Conservation (phyloP, 1,140 invertebrate species). For the Diabrotica undecimpunctata region DNA sequence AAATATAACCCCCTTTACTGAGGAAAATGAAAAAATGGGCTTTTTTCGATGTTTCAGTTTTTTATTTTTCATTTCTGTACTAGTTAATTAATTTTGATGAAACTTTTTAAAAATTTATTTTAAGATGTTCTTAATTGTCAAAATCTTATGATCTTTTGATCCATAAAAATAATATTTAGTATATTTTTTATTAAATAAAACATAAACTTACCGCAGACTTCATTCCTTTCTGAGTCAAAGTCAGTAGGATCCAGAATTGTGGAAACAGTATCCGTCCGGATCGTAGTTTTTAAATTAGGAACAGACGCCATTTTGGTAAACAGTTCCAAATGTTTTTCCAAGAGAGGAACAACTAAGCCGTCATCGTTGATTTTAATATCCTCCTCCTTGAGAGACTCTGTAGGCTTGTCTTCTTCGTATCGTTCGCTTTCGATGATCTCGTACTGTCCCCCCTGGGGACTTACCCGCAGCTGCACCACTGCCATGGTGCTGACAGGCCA, state of each 20-base stretch:
- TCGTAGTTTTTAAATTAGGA: conserved; percentile 27
- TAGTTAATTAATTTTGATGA: no score
- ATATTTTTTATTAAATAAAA: no score
- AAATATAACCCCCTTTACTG: no score
- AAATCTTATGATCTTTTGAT: no score
- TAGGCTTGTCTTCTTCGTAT: neutral
- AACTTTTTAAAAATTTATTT: no score
- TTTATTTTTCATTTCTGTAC: no score
- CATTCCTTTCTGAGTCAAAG: conserved; percentile 26
- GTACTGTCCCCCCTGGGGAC: conserved; percentile 43
- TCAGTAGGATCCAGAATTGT: conserved; percentile 41
- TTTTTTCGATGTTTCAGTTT: no score
- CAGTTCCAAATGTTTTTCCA: conserved; percentile 36
- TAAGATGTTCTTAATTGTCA: no score
- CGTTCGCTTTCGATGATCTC: conserved; percentile 34
- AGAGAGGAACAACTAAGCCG: conserved; percentile 33
- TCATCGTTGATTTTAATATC: conserved; percentile 10
- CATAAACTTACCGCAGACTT: conserved; percentile 19
- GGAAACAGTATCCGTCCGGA: conserved; percentile 41
- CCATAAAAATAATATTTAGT: no score
- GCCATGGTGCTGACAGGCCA: conserved; percentile 46
- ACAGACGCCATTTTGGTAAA: conserved; percentile 33
- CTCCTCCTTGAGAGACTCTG: neutral
- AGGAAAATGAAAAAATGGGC: no score
- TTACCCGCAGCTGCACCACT: conserved; percentile 44